Conservation (phyloP, 1,140 invertebrate species). For the Phymorhynchus buccinoides region DNA sequence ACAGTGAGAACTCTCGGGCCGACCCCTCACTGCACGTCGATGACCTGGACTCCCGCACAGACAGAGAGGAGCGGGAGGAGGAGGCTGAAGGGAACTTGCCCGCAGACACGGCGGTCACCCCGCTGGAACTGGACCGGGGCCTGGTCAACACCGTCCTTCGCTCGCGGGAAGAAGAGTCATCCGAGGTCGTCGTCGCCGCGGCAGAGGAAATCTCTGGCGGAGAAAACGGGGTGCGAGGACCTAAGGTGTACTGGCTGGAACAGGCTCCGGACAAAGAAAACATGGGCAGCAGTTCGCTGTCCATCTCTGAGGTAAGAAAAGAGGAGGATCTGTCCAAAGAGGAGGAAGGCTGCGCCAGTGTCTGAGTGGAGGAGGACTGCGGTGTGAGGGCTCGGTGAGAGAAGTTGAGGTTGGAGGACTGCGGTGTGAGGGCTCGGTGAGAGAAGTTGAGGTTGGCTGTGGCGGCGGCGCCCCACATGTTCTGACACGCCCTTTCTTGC, state of each 20-base stretch:
- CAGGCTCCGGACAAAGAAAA: not conserved
- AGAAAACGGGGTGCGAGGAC: not conserved
- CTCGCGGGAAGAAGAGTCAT: not conserved
- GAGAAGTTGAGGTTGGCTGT: not conserved
- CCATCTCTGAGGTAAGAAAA: too few species aligned
- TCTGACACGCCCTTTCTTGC: conserved; percentile 6
- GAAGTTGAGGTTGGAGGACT: not conserved
- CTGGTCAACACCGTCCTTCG: not conserved
- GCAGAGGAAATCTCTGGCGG: not conserved
- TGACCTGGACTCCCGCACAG: not conserved
- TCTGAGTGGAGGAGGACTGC: not conserved
- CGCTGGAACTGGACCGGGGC: not conserved
- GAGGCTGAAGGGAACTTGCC: not conserved
- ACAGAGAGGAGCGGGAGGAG: not conserved
- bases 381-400: not conserved
- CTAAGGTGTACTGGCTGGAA: not conserved
- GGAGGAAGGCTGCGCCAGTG: too few species aligned
- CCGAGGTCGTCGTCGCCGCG: too few species aligned
- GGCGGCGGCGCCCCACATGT: not conserved
- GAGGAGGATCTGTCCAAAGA: too few species aligned
- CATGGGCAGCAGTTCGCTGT: not conserved
- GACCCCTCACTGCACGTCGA: not conserved
- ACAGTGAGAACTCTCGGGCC: not conserved
- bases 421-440: not conserved
- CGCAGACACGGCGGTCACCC: not conserved